These are phyloP conservation scores for Catharus minimus DNA, from an alignment of 2,113 vertebrate species.

Conservation along the genomic window DNA sequence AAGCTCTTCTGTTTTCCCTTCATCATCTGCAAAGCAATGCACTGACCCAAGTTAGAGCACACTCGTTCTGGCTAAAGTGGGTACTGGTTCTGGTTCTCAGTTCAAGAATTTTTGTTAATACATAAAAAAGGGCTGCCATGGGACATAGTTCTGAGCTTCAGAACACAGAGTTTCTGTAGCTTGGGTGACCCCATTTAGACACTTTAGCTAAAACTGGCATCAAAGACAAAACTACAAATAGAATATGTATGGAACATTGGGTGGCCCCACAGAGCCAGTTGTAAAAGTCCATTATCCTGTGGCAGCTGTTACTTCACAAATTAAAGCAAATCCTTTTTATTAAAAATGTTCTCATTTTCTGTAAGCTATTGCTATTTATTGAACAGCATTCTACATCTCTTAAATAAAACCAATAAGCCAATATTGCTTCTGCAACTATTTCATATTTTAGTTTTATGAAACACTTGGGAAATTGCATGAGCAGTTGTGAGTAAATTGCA, in stretches of 20 bases:
- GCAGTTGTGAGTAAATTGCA: not conserved
- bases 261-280: not conserved
- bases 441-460: not conserved
- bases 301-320: not conserved
- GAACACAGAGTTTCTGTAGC: not conserved
- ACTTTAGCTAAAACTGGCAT: not conserved
- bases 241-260: not conserved
- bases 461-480: not conserved
- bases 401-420: not conserved
- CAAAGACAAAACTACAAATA: not conserved
- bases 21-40: not conserved
- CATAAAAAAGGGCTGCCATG: not conserved
- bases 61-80: not conserved
- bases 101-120: not conserved
- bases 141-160: not conserved
- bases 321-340: not conserved
- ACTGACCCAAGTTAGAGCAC: not conserved
- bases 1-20: not conserved
- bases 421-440: not conserved
- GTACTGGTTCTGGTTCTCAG: not conserved
- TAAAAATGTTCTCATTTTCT: not conserved
- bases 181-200: not conserved
- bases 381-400: not conserved
- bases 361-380: not conserved
- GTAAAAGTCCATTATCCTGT: not conserved